Percentiles rank a stretch among this genome's conserved stretches.
These are phyloP conservation scores for Caenorhabditis sp. DNA, from an alignment of 2,888 invertebrate species.

Conservation along the genomic window DNA sequence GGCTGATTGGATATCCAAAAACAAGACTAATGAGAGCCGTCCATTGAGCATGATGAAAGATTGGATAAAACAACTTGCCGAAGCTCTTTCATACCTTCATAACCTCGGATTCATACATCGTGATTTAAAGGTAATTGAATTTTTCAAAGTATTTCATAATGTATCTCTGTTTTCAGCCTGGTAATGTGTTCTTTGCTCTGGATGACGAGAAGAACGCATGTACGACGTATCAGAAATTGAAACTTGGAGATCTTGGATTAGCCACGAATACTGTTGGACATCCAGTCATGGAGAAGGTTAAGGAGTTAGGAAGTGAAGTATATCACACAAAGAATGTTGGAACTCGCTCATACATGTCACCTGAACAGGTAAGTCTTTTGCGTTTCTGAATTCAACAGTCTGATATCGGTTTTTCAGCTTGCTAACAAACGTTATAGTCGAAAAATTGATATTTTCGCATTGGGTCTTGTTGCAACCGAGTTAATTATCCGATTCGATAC, in stretches of 20 bases:
- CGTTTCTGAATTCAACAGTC: background rate
- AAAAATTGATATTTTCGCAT: constrained; percentile 74
- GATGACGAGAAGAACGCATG: constrained; percentile 77
- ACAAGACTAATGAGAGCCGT: constrained; percentile 44
- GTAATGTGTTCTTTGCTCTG: constrained; percentile 90
- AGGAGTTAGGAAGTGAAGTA: constrained; percentile 3
- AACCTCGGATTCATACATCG: constrained; percentile 86
- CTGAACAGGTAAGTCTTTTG: constrained; percentile 81
- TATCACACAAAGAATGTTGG: constrained; percentile 77
- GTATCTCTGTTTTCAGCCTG: constrained; percentile 77
- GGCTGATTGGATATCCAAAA: constrained; percentile 83
- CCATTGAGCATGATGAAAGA: constrained; percentile 34
- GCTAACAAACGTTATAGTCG: constrained; percentile 71
- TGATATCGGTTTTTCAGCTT: constrained; percentile 31
- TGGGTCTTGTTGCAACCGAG: constrained; percentile 87
- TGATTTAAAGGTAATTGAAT: constrained; percentile 38
- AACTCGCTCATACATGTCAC: constrained; percentile 96
- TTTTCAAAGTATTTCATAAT: too few species aligned
- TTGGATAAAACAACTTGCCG: constrained; percentile 85
- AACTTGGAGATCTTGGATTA: constrained; percentile 98
- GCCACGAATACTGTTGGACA: constrained; percentile 77
- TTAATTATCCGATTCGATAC: constrained; percentile 87
- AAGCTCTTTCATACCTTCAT: constrained; percentile 95
- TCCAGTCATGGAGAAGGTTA: constrained; percentile 1
- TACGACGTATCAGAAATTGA: constrained; percentile 75